These are phyloP conservation scores for Neoseiulus cucumeris DNA, from an alignment of 1,140 invertebrate species.

Conservation along the genomic window DNA sequence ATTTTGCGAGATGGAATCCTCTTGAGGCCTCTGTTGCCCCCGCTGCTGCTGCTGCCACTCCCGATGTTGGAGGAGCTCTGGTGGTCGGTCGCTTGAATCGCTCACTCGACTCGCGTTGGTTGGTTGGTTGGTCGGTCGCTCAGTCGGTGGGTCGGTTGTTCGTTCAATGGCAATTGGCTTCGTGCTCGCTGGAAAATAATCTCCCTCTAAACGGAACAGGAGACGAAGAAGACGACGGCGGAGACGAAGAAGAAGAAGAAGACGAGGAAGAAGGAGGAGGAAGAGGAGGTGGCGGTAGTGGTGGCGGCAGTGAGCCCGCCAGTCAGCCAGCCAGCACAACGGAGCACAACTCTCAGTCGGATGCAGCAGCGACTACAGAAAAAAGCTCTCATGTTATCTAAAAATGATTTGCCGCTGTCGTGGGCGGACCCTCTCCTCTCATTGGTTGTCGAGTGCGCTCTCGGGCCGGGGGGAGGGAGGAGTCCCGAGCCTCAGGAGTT, in stretches of 20 bases:
- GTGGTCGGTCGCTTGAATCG: background rate
- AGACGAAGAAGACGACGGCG: no score
- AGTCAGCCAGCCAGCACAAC: no score
- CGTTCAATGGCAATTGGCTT: constrained; percentile 1
- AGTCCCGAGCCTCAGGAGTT: background rate
- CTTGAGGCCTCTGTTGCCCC: no score
- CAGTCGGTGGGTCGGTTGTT: background rate
- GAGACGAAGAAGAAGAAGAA: no score
- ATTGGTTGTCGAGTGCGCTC: background rate
- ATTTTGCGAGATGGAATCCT: no score
- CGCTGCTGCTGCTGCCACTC: no score
- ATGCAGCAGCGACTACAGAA: constrained; percentile 6
- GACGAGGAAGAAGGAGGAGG: no score
- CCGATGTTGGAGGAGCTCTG: no score
- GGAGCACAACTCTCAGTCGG: constrained; percentile 4
- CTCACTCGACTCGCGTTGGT: background rate
- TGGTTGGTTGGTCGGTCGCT: background rate
- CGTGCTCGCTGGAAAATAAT: constrained; percentile 6
- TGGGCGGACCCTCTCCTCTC: background rate
- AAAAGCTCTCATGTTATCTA: constrained; percentile 12
- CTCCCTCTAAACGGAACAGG: background rate
- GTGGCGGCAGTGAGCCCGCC: no score
- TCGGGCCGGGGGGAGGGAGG: background rate
- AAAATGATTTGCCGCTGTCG: constrained; percentile 11
- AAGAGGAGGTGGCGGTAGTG: no score